These are phyloP conservation scores for Scaptomyza flava DNA, from an alignment of 2,888 invertebrate species.

Conservation along the genomic window DNA sequence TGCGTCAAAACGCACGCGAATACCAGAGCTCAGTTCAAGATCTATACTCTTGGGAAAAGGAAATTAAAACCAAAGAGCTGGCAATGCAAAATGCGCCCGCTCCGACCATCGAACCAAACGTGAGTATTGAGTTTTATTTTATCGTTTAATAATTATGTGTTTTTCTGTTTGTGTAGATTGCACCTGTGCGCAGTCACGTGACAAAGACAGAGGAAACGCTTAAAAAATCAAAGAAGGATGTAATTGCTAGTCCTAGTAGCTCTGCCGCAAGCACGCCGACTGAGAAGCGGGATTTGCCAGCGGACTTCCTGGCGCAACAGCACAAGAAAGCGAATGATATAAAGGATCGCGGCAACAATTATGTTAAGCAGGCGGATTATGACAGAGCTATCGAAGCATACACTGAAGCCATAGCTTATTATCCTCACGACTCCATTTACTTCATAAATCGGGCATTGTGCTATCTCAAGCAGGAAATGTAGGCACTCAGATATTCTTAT, in stretches of 20 bases:
- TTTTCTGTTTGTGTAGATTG: slow-evolving; percentile 24
- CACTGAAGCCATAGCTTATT: slow-evolving; percentile 93
- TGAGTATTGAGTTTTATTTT: slow-evolving; percentile 31
- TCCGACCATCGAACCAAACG: slow-evolving; percentile 40
- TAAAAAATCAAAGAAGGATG: background rate
- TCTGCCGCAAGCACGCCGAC: slow-evolving; percentile 62
- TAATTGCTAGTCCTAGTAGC: slow-evolving; percentile 24
- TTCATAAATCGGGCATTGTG: slow-evolving; percentile 96
- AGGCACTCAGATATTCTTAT: slow-evolving; percentile 61
- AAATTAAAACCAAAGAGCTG: slow-evolving; percentile 82
- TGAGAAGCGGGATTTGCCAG: slow-evolving; percentile 70
- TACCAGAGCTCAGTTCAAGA: slow-evolving; percentile 76
- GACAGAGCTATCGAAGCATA: slow-evolving; percentile 94
- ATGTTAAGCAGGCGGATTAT: slow-evolving; percentile 92
- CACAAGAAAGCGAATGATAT: slow-evolving; percentile 77
- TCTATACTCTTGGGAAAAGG: slow-evolving; percentile 82
- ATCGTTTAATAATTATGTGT: background rate
- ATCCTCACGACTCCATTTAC: slow-evolving; percentile 91
- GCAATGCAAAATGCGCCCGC: slow-evolving; percentile 60
- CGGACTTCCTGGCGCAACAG: slow-evolving; percentile 63
- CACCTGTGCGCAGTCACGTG: slow-evolving; percentile 71
- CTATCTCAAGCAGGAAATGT: slow-evolving; percentile 92
- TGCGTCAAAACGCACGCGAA: slow-evolving; percentile 80
- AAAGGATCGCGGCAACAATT: slow-evolving; percentile 90
- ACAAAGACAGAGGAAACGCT: slow-evolving; percentile 4